phyloP scores from a whole-genome alignment of 1,140 invertebrate species.

The Megathymus violae region DNA sequence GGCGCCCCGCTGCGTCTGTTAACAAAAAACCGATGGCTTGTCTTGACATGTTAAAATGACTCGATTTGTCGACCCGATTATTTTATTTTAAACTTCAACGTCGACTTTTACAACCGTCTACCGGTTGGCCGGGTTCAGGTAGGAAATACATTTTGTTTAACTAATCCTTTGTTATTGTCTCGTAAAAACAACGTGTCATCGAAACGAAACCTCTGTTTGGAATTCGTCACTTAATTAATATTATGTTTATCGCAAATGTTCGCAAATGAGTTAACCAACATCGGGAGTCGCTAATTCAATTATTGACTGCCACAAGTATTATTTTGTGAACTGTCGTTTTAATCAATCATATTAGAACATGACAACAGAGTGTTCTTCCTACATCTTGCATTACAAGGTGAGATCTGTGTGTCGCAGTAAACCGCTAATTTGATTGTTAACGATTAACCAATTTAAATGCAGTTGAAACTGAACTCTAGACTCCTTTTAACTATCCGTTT shows the following conservation, averaged over 20 bases:
- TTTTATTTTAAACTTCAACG: slow-evolving; percentile 49
- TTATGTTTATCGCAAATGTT: too few relatives aligned
- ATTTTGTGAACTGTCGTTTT: too few relatives aligned
- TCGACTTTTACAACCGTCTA: slow-evolving; percentile 52
- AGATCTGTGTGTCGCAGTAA: not conserved
- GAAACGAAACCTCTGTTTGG: not conserved
- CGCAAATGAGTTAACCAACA: too few relatives aligned
- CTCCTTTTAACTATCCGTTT: not conserved
- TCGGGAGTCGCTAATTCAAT: too few relatives aligned
- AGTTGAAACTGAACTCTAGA: not conserved
- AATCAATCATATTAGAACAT: too few relatives aligned
- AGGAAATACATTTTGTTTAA: slow-evolving; percentile 60
- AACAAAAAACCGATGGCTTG: slow-evolving; percentile 64
- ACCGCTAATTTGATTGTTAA: too few relatives aligned
- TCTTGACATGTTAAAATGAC: slow-evolving; percentile 74
- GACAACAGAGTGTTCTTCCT: too few relatives aligned
- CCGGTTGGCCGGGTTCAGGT: slow-evolving; percentile 50
- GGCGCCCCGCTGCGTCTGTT: slow-evolving; percentile 60
- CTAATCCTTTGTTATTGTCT: slow-evolving; percentile 54
- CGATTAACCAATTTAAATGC: too few relatives aligned
- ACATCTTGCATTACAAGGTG: too few relatives aligned
- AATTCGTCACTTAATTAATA: not conserved
- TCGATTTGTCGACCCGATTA: slow-evolving; percentile 75
- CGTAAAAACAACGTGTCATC: slow-evolving; percentile 30
- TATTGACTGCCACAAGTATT: too few relatives aligned